These are phyloP conservation scores for Athalia circularis DNA, from an alignment of 2,888 invertebrate genomes.

Conservation along the genomic window DNA sequence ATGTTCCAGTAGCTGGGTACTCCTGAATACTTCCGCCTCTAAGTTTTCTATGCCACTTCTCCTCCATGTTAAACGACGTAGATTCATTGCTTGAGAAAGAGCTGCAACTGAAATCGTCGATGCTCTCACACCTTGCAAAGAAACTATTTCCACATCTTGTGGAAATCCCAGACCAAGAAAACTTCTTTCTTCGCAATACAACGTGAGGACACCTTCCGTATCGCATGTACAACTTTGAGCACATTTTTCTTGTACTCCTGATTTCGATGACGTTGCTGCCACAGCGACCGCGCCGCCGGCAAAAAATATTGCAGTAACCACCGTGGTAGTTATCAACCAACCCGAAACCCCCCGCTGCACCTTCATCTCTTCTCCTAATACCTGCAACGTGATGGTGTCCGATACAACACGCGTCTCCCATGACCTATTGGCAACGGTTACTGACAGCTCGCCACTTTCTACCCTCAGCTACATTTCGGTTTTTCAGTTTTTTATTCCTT, in stretches of 20 bases:
- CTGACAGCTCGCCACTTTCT: conserved; percentile 31
- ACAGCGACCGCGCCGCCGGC: conserved; percentile 43
- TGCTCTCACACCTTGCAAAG: conserved; percentile 76
- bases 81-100: conserved; percentile 63
- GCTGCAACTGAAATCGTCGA: conserved; percentile 60
- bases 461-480: conserved; percentile 44
- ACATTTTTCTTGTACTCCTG: conserved; percentile 55
- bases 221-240: conserved; percentile 70
- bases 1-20: conserved; percentile 74
- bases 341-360: conserved; percentile 56
- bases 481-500: neutral
- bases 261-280: conserved; percentile 20
- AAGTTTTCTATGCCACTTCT: conserved; percentile 76
- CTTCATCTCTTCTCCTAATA: conserved; percentile 63
- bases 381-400: conserved; percentile 60
- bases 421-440: conserved; percentile 26
- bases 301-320: conserved; percentile 5
- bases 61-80: conserved; percentile 78
- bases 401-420: conserved; percentile 46
- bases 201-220: conserved; percentile 64
- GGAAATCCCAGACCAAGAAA: conserved; percentile 63
- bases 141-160: conserved; percentile 74
- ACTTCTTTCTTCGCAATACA: conserved; percentile 64
- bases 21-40: conserved; percentile 74
- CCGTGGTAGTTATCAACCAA: conserved; percentile 47